These are phyloP conservation scores for Amblyopsis rosae DNA, from an alignment of 2,113 vertebrate genomes.

Conservation along the genomic window DNA sequence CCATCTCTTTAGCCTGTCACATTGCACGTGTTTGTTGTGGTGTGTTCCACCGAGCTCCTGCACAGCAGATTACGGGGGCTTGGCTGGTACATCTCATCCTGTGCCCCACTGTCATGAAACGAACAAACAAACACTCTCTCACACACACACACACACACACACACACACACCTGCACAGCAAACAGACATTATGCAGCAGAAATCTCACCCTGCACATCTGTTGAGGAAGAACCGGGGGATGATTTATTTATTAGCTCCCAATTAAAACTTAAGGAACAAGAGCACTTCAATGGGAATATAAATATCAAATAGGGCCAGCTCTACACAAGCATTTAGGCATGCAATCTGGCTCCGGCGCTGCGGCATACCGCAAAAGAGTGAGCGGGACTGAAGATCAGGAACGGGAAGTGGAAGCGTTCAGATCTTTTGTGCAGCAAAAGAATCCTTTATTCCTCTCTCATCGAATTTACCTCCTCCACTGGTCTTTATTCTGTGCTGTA, in stretches of 20 bases:
- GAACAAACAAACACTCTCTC: no score
- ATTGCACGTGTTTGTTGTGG: conserved; percentile 54
- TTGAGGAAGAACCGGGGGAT: conserved; percentile 73
- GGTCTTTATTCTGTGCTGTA: conserved; percentile 52
- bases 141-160: conserved; percentile 8
- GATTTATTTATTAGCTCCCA: conserved; percentile 81
- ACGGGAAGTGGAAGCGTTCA: conserved; percentile 68
- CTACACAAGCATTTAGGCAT: conserved; percentile 74
- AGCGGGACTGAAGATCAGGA: conserved; percentile 67
- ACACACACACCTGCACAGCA: conserved; percentile 65
- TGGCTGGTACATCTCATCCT: conserved; percentile 53
- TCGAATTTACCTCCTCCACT: conserved; percentile 53
- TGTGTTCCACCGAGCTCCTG: conserved; percentile 50
- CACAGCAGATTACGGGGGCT: conserved; percentile 61
- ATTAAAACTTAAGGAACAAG: conserved; percentile 82
- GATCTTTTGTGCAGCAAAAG: conserved; percentile 68
- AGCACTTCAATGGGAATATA: conserved; percentile 81
- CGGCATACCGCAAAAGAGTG: conserved; percentile 39
- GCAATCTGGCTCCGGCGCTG: conserved; percentile 70
- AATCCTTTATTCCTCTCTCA: conserved; percentile 59
- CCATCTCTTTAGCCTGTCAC: conserved; percentile 49
- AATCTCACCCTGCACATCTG: conserved; percentile 72
- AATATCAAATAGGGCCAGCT: conserved; percentile 77
- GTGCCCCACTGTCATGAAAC: conserved; percentile 54
- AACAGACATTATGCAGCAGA: conserved; percentile 67